These are phyloP conservation scores for Chesias legatella DNA, from an alignment of 2,888 invertebrate species.

Conservation along the genomic window DNA sequence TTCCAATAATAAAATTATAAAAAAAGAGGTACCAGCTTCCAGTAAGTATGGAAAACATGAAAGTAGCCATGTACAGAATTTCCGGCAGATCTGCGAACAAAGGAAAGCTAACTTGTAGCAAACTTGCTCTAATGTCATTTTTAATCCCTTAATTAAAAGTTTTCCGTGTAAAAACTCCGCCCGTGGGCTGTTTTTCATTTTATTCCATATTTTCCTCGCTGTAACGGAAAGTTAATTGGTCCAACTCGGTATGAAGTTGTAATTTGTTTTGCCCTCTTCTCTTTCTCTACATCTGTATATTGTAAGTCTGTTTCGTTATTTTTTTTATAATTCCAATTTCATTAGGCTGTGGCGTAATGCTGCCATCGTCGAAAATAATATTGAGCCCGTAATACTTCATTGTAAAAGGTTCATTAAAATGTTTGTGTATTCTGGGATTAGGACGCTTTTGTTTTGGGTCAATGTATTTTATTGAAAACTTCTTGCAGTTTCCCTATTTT, in stretches of 20 bases:
- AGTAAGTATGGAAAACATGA: background rate
- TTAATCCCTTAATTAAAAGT: conserved; percentile 80
- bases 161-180: conserved; percentile 61
- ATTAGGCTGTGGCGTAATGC: conserved; percentile 29
- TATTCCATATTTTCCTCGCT: conserved; percentile 74
- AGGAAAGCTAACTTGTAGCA: conserved; percentile 65
- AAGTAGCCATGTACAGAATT: conserved; percentile 33
- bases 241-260: conserved; percentile 71
- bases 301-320: conserved; percentile 52
- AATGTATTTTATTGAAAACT: too few relatives aligned
- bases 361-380: conserved; percentile 28
- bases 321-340: conserved; percentile 47
- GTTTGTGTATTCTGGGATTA: conserved; percentile 17
- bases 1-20: too few relatives aligned
- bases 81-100: conserved; percentile 53
- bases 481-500: too few relatives aligned
- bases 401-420: conserved; percentile 31
- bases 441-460: background rate
- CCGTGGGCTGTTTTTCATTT: conserved; percentile 72
- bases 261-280: conserved; percentile 71
- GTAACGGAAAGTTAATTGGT: conserved; percentile 79
- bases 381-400: conserved; percentile 26
- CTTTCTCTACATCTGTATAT: conserved; percentile 64
- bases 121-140: conserved; percentile 76
- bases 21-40: too few relatives aligned